These are phyloP conservation scores for Yponomeuta plumbellus DNA, from an alignment of 2,888 invertebrate species.

Conservation along the genomic window DNA sequence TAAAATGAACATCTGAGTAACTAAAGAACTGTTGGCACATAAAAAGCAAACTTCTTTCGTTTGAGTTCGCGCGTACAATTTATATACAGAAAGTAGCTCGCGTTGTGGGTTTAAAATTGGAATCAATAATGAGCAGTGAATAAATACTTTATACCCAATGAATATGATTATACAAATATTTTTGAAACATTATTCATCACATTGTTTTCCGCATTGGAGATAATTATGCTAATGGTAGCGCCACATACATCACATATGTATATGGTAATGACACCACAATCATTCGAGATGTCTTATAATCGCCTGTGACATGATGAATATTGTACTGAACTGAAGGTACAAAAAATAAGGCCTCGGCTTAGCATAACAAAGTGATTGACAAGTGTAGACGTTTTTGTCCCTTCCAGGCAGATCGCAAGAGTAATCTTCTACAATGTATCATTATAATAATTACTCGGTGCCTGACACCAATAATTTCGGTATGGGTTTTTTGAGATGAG, in stretches of 20 bases:
- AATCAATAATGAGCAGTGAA: conserved; percentile 10
- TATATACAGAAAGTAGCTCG: neutral
- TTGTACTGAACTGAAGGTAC: conserved; percentile 21
- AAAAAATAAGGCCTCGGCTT: conserved; percentile 31
- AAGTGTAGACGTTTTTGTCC: conserved; percentile 15
- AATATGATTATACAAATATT: conserved; percentile 8
- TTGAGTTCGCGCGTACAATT: neutral
- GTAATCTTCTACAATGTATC: neutral
- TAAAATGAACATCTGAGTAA: conserved; percentile 8
- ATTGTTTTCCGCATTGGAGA: conserved; percentile 1
- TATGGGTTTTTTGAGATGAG: neutral
- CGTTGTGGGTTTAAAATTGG: neutral
- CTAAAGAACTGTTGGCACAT: conserved; percentile 4
- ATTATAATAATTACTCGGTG: neutral
- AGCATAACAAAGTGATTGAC: conserved; percentile 43
- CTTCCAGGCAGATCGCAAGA: neutral
- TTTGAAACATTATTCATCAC: conserved; percentile 11
- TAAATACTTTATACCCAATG: neutral
- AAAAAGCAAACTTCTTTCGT: conserved; percentile 9
- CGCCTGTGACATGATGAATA: conserved; percentile 34
- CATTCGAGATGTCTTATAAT: conserved; percentile 40
- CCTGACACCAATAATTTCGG: neutral
- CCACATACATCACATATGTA: conserved; percentile 33
- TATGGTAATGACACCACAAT: conserved; percentile 30
- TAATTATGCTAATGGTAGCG: conserved; percentile 39